These are phyloP conservation scores for Darevskia mixta DNA, from an alignment of 2,797 vertebrate species.

Conservation along the genomic window DNA sequence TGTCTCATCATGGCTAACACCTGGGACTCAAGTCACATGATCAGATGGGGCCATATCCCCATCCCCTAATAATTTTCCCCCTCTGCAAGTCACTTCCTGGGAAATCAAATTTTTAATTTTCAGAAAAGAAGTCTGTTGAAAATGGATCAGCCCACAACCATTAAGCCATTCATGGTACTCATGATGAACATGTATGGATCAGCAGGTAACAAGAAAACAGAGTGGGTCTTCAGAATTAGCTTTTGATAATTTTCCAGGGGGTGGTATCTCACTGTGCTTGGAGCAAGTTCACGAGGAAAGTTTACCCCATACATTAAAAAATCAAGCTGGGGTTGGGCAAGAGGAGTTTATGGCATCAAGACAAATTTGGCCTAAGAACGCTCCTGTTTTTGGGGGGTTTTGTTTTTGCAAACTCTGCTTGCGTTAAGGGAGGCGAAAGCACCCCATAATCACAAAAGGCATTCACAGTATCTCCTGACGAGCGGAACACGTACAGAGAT, in stretches of 20 bases:
- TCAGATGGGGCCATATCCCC: background rate
- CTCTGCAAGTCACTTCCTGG: no score
- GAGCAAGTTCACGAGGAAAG: background rate
- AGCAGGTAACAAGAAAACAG: background rate
- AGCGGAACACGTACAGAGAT: background rate
- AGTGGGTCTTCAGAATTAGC: no score
- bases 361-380: background rate
- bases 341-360: background rate
- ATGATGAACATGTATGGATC: no score
- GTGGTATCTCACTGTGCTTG: no score
- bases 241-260: background rate
- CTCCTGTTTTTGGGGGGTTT: background rate
- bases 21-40: background rate
- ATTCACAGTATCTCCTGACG: constrained; percentile 27
- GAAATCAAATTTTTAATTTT: background rate
- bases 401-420: background rate
- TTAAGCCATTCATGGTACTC: background rate
- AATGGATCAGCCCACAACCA: background rate
- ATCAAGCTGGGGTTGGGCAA: no score
- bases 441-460: constrained; percentile 30
- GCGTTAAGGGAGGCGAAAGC: background rate
- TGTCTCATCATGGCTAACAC: background rate
- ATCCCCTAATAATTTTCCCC: no score
- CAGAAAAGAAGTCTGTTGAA: no score
- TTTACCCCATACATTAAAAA: background rate